Evolutionary conservation across 30 jellyfish, hydroid and myxozoan species (phyloP).

Genomic region (Pseudorhiza aurosa): DNA sequence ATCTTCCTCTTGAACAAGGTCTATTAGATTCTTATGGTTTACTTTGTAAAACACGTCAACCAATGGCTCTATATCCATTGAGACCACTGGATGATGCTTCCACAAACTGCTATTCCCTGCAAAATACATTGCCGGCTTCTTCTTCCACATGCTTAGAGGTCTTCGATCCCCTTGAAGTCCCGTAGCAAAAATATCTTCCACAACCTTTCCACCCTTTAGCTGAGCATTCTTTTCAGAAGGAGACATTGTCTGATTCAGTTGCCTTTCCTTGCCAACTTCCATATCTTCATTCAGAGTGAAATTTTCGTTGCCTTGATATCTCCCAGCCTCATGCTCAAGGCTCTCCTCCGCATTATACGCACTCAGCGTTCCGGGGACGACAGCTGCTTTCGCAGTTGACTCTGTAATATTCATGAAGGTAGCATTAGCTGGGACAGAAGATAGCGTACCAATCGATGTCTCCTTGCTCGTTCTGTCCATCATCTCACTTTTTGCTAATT

Average conservation of each 20-base stretch:
- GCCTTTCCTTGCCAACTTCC: not conserved
- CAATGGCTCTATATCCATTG: conserved; percentile 61
- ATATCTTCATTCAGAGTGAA: not conserved
- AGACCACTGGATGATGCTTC: conserved; percentile 60
- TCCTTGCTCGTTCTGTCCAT: conserved; percentile 4
- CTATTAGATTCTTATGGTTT: conserved; percentile 47
- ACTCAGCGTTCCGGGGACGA: not conserved
- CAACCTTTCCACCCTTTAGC: not conserved
- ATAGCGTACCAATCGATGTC: conserved; percentile 17
- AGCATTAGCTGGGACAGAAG: not conserved
- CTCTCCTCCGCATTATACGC: conserved; percentile 56
- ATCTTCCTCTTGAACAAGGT: conserved; percentile 36
- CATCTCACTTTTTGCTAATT: conserved; percentile 20
- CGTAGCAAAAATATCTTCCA: not conserved
- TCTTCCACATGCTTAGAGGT: not conserved
- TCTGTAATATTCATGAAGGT: conserved; percentile 7
- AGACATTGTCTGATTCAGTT: not conserved
- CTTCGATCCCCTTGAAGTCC: not conserved
- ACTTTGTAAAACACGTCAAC: conserved; percentile 53
- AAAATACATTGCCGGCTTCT: conserved; percentile 32
- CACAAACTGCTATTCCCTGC: conserved; percentile 65
- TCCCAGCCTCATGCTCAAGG: not conserved
- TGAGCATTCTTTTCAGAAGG: not conserved
- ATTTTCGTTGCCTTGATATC: conserved; percentile 5
- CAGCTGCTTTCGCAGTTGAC: not conserved